phyloP scores from a whole-genome alignment of 2,797 vertebrate genomes.

The Clarias pachynema region DNA sequence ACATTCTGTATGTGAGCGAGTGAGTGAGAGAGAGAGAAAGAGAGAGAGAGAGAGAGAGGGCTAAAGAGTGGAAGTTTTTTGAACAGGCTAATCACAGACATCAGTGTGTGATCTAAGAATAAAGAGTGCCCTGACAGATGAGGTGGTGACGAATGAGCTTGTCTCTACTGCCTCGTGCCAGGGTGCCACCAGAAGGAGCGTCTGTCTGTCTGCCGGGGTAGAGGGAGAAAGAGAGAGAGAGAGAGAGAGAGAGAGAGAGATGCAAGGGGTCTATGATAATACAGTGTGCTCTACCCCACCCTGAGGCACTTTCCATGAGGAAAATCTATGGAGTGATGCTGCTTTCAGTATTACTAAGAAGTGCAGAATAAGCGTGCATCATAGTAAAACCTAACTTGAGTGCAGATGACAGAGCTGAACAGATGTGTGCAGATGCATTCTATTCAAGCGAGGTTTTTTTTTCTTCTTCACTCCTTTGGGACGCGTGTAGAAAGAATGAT shows the following conservation, averaged over 20 bases:
- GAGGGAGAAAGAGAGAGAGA: slow-evolving; percentile 47
- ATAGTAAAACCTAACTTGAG: slow-evolving; percentile 40
- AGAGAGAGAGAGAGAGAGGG: slow-evolving; percentile 42
- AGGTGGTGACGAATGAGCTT: slow-evolving; percentile 74
- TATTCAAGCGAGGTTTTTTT: slow-evolving; percentile 49
- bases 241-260: slow-evolving; percentile 31
- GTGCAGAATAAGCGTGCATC: slow-evolving; percentile 44
- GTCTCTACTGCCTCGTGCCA: slow-evolving; percentile 73
- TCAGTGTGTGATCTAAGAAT: slow-evolving; percentile 77
- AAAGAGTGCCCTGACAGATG: slow-evolving; percentile 73
- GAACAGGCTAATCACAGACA: slow-evolving; percentile 68
- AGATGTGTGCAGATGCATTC: slow-evolving; percentile 62
- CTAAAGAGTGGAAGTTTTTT: slow-evolving; percentile 59
- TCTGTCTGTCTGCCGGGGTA: slow-evolving; percentile 75
- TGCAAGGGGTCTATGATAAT: slow-evolving; percentile 42
- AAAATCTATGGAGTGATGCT: slow-evolving; percentile 50
- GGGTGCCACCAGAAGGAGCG: slow-evolving; percentile 77
- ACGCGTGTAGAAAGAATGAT: slow-evolving; percentile 47
- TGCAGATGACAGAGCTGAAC: slow-evolving; percentile 51
- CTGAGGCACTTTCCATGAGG: slow-evolving; percentile 50
- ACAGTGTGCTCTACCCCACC: slow-evolving; percentile 52
- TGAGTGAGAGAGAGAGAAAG: slow-evolving; percentile 35
- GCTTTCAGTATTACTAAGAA: slow-evolving; percentile 40
- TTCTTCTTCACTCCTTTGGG: slow-evolving; percentile 51
- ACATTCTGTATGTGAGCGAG: slow-evolving; percentile 44